Conservation (phyloP, 64 coral and sea anemone genomes). For the Acropora yongei region DNA sequence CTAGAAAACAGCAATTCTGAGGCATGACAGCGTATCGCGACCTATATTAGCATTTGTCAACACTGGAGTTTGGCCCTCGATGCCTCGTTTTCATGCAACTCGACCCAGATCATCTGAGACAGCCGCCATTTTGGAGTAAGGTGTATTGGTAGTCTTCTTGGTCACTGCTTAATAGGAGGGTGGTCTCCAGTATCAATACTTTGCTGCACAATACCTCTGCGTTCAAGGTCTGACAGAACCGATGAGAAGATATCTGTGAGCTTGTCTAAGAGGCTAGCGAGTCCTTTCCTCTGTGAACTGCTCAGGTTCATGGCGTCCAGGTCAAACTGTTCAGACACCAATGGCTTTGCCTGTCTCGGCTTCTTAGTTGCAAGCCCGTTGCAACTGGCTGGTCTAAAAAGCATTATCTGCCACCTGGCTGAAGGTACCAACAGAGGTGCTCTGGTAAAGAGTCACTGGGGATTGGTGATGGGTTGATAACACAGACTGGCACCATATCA, state of each 20-base stretch:
- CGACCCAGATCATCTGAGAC: no score
- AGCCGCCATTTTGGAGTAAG: not conserved
- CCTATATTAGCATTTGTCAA: no score
- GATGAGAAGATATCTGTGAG: not conserved
- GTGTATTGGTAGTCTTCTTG: slow-evolving; percentile 10
- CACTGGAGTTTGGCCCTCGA: no score
- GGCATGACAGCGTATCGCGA: no score
- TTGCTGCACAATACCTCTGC: slow-evolving; percentile 44
- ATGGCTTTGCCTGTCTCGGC: not conserved
- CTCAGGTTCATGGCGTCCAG: not conserved
- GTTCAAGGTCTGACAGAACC: slow-evolving; percentile 9
- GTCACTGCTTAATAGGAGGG: slow-evolving; percentile 20
- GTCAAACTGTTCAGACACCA: not conserved
- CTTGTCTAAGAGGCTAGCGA: not conserved
- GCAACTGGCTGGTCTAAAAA: not conserved
- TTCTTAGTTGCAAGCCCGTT: not conserved
- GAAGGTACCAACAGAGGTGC: slow-evolving; percentile 13
- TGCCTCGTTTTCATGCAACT: no score
- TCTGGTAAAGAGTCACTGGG: not conserved
- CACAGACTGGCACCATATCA: not conserved
- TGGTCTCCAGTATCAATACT: slow-evolving; percentile 25
- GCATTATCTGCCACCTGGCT: not conserved
- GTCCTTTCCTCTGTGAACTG: not conserved
- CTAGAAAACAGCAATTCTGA: no score
- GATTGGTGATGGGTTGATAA: slow-evolving; percentile 1